Percentiles rank a stretch among this genome's conserved stretches.
These are phyloP conservation scores for Tanypteryx hageni DNA, from an alignment of 2,888 invertebrate genomes.

Conservation along the genomic window DNA sequence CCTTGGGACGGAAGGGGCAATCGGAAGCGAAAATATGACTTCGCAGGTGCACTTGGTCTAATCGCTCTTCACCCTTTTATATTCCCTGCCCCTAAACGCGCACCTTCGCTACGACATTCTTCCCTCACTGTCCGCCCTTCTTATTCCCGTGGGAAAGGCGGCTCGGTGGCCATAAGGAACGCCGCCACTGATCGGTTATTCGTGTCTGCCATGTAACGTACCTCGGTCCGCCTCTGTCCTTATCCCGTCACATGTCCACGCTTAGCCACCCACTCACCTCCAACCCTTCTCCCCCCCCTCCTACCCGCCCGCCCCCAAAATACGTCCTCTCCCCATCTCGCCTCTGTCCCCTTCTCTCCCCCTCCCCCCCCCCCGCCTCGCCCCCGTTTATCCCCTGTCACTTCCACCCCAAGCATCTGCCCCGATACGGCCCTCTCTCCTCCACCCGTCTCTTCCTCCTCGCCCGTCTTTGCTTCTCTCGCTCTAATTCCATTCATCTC, in stretches of 20 bases:
- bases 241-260: background rate
- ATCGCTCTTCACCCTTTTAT: conserved; percentile 1
- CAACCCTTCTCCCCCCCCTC: background rate
- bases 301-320: background rate
- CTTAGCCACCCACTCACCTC: background rate
- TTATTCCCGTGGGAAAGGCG: conserved; percentile 7
- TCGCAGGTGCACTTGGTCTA: background rate
- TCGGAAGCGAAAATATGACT: background rate
- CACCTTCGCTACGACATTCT: background rate
- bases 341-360: background rate
- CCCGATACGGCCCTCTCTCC: background rate
- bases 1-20: too few relatives aligned
- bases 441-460: background rate
- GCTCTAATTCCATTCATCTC: background rate
- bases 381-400: background rate
- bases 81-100: background rate
- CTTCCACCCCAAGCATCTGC: background rate
- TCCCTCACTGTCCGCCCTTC: background rate
- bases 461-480: background rate
- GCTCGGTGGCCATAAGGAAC: conserved; percentile 55
- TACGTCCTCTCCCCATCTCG: background rate
- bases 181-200: conserved; percentile 57
- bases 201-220: conserved; percentile 45
- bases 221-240: background rate
- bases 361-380: background rate